Evolutionary conservation across 2,888 invertebrate genomes (phyloP).

Genomic region (Rotaria socialis): DNA sequence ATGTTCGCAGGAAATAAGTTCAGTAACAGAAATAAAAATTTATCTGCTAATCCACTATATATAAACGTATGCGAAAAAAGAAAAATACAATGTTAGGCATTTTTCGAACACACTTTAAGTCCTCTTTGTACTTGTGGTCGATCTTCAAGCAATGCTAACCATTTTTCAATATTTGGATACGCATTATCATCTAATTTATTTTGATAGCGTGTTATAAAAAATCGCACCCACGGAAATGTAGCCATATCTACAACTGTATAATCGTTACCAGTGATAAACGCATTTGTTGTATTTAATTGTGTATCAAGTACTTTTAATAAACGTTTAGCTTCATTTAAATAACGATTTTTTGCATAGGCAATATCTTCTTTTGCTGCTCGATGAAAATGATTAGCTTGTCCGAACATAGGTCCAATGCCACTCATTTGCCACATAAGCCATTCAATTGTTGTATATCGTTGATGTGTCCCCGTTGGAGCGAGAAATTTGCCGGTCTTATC

Average conservation of each 20-base stretch:
- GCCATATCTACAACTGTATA: constrained; percentile 8
- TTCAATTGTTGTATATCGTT: constrained; percentile 16
- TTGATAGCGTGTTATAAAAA: background rate
- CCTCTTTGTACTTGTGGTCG: constrained; percentile 20
- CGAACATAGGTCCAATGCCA: constrained; percentile 16
- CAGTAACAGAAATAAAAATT: background rate
- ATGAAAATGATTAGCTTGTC: constrained; percentile 26
- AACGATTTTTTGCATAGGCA: background rate
- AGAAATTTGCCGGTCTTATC: constrained; percentile 1
- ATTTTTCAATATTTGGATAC: constrained; percentile 13
- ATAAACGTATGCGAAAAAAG: too few species aligned
- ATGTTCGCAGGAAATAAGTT: background rate
- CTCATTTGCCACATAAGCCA: constrained; percentile 34
- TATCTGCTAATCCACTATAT: too few species aligned
- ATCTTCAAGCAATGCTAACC: background rate
- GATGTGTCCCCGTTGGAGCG: background rate
- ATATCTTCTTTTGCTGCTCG: background rate
- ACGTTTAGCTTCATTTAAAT: constrained; percentile 35
- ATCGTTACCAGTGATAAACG: background rate
- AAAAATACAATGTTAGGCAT: background rate
- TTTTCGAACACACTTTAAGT: background rate
- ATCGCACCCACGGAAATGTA: background rate
- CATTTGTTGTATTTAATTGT: background rate
- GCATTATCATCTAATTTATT: background rate
- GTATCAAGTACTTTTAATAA: background rate